These are phyloP conservation scores for Trissoscelio sp. DNA, from an alignment of 2,888 invertebrate species.

Conservation along the genomic window DNA sequence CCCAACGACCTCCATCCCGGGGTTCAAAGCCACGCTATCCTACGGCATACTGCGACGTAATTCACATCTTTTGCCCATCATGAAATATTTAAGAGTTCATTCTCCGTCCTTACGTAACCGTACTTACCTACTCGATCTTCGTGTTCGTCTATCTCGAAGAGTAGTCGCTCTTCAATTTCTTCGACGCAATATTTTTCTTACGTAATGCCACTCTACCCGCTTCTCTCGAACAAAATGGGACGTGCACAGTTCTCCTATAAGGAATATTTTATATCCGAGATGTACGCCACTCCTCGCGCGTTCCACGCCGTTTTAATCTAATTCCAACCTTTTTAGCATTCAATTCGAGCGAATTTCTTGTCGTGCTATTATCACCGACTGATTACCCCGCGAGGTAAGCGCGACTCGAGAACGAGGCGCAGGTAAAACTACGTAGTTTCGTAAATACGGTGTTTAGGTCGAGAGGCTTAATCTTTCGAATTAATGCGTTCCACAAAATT, in stretches of 20 bases:
- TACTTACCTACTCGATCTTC: constrained; percentile 56
- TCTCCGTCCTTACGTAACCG: constrained; percentile 70
- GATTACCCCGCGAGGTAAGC: background rate
- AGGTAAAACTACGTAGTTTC: background rate
- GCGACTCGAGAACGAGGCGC: background rate
- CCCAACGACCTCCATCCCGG: constrained; percentile 55
- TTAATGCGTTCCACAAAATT: background rate
- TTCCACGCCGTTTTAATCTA: constrained; percentile 41
- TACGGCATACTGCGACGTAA: constrained; percentile 73
- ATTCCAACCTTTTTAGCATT: constrained; percentile 33
- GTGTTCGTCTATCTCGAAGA: constrained; percentile 45
- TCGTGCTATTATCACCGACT: background rate
- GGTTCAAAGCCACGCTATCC: constrained; percentile 67
- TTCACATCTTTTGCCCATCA: constrained; percentile 77
- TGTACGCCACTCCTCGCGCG: constrained; percentile 27
- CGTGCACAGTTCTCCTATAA: constrained; percentile 34
- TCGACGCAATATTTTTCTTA: constrained; percentile 62
- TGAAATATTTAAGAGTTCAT: constrained; percentile 79
- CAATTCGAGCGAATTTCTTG: constrained; percentile 19
- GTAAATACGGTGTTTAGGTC: constrained; percentile 4
- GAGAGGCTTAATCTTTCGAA: background rate
- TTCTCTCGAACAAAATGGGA: constrained; percentile 47
- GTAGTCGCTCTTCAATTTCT: constrained; percentile 62
- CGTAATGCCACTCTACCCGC: constrained; percentile 49
- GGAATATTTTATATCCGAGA: constrained; percentile 56